Evolutionary conservation across 2,113 vertebrate species (phyloP), one percentile per base, ranked within the genome.

Genomic region (Aphelocoma coerulescens): DNA sequence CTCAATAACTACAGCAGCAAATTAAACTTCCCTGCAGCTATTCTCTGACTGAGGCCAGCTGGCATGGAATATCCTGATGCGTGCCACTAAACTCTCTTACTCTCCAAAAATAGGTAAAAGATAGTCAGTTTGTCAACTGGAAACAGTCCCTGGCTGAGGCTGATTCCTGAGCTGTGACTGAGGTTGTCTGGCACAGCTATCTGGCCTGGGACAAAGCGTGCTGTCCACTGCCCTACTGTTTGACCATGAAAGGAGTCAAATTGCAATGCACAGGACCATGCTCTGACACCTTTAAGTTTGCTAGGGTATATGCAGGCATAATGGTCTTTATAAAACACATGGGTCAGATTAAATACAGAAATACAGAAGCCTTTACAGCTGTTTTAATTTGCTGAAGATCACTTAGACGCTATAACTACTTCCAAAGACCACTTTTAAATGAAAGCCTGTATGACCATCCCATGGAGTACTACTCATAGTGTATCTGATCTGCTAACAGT

Each of bases 201-300:
- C 18, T 77, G 30, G 23, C 11, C 27, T 58, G 68, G 27, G 11
- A 69, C 14, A 69, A 41, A 32, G 10, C 3, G 0, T 35, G 18
- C n/a, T 5, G 1, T 10, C 26, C 4, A 0, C 41, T 62, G 67
- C 63, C 41, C 59, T 66, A 1, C 28, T 49, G 23, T 54, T 49
- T 49, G 55, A 80, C 59, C 0, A 0, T 13, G 20, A 66, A 79
- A 49, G 41, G 35, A 33, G 24, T 39, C n/a, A 43, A 81, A 51
- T 4, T 51, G 44, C 44, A 32, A 30, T 11, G 22, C 11, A 22
- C 21, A 28, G 43, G 14, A 74, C 43, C 17, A 32, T 0, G 0
- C n/a, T 23, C 32, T 41, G 20, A 18, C 58, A 76, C 14, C 6
- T 3, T 41, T 62, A 26, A 26, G 8, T 79, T 82, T 79, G 22